These are phyloP conservation scores for Pristionchus entomophagus DNA, from an alignment of 2,888 invertebrate species.

Conservation along the genomic window DNA sequence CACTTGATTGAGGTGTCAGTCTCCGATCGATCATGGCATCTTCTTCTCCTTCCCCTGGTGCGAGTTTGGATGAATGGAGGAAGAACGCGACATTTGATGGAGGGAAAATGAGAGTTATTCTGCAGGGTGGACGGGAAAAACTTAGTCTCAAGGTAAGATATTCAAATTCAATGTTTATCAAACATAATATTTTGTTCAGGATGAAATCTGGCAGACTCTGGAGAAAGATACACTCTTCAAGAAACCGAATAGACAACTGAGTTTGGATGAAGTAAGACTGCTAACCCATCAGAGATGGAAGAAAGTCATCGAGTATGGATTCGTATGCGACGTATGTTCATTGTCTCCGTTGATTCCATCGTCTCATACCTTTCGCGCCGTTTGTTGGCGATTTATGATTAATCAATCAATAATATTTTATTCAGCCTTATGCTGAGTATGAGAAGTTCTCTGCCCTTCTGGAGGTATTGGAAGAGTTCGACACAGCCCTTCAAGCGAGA, in stretches of 20 bases:
- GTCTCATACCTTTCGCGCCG: no score
- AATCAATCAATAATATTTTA: not conserved
- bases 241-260: conserved; percentile 80
- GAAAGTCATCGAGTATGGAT: conserved; percentile 82
- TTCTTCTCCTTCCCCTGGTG: not conserved
- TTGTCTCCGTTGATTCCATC: no score
- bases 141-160: not conserved
- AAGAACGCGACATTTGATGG: conserved; percentile 31
- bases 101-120: conserved; percentile 79
- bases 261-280: conserved; percentile 80
- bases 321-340: conserved; percentile 77
- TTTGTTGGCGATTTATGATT: no score
- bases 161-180: not conserved
- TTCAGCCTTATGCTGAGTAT: conserved; percentile 53
- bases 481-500: conserved; percentile 63
- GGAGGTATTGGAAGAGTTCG: conserved; percentile 61
- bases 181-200: not conserved
- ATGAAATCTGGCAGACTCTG: conserved; percentile 86
- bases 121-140: conserved; percentile 85
- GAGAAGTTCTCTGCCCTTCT: conserved; percentile 53
- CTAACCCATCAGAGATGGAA: conserved; percentile 78
- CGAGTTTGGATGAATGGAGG: conserved; percentile 43
- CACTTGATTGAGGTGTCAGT: not conserved
- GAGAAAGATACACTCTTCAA: conserved; percentile 85
- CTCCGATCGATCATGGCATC: not conserved